Evolutionary conservation across 2,888 invertebrate species (phyloP), one percentile per base, ranked within the genome.

Genomic region (Ectemnius lituratus): DNA sequence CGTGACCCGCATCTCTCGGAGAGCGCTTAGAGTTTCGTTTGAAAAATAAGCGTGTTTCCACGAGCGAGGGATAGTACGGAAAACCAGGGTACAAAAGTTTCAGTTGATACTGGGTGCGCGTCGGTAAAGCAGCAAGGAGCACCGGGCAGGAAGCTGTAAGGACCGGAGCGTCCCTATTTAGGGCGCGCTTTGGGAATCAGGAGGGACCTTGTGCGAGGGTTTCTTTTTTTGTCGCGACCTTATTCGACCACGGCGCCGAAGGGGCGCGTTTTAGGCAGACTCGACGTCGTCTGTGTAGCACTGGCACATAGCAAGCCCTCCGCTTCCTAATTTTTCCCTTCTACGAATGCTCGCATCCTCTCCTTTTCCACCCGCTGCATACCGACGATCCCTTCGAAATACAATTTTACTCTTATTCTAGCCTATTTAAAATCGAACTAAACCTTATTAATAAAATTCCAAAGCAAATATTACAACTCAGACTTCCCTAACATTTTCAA

Each of bases 221-320:
- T 47, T n/a, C n/a, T 75, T 83, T 87, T 86, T 87, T 87, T 85
- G 82, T 84, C 79, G 82, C 80, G 80, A 84, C 84, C 83, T 68
- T 79, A 85, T 84, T 86, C 84, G 81, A 74, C 80, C 76, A 57
- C 75, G 87, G 84, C 87, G 85, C 84, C 85, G 83, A 80, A 83
- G 83, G 85, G 86, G 85, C 84, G 83, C 84, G 85, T 86, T 85
- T 85, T 82, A 84, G 81, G 73, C 66, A 70, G 62, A 56, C 57
- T 46, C 80, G 75, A 75, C 78, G 79, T 71, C 82, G 77, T 65
- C 61, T n/a, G 57, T 63, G 65, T 64, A 47, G 59, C 62, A 18
- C 16, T 14, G 37, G 73, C 23, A 69, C 4, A 28, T 49, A 37
- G 37, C 56, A 47, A 16, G 20, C 49, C 5, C 8, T 8, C 8